Evolutionary conservation across 1,140 invertebrate genomes (phyloP).

Genomic region (Diorhabda sublineata): DNA sequence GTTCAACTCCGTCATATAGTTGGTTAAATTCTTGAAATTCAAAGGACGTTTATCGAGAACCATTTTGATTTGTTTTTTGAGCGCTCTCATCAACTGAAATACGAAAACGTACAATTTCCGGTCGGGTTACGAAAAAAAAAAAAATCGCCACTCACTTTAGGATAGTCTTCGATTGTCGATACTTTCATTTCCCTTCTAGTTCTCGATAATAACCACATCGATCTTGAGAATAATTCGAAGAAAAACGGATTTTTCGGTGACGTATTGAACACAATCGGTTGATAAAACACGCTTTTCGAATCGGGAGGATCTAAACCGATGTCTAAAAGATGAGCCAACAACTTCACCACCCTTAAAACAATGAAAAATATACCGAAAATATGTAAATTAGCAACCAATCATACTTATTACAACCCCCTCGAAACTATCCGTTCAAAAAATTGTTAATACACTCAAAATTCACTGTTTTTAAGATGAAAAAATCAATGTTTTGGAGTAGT

Average conservation of each 20-base stretch:
- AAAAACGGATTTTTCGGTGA: conserved; percentile 36
- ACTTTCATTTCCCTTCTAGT: conserved; percentile 44
- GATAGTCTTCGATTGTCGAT: conserved; percentile 35
- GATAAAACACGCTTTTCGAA: conserved; percentile 34
- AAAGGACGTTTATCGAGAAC: conserved; percentile 34
- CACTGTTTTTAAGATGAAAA: too few relatives aligned
- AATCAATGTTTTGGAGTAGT: too few relatives aligned
- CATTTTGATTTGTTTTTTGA: conserved; percentile 37
- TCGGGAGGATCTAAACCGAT: conserved; percentile 34
- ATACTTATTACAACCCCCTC: too few relatives aligned
- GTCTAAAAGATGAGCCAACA: conserved; percentile 36
- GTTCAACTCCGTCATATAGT: conserved; percentile 29
- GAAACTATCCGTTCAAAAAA: too few relatives aligned
- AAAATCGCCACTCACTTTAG: conserved; percentile 27
- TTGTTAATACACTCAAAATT: too few relatives aligned
- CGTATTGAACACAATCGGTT: conserved; percentile 38
- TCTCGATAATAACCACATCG: conserved; percentile 42
- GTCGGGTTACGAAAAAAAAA: neutral
- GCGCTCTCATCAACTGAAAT: conserved; percentile 34
- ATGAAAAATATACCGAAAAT: neutral
- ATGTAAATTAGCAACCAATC: too few relatives aligned
- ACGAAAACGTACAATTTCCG: neutral
- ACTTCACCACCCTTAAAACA: conserved; percentile 32
- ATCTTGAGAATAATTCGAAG: conserved; percentile 41
- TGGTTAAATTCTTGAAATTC: conserved; percentile 33